Conservation (phyloP, 2,113 vertebrate genomes). For the Bostrychus sinensis region DNA sequence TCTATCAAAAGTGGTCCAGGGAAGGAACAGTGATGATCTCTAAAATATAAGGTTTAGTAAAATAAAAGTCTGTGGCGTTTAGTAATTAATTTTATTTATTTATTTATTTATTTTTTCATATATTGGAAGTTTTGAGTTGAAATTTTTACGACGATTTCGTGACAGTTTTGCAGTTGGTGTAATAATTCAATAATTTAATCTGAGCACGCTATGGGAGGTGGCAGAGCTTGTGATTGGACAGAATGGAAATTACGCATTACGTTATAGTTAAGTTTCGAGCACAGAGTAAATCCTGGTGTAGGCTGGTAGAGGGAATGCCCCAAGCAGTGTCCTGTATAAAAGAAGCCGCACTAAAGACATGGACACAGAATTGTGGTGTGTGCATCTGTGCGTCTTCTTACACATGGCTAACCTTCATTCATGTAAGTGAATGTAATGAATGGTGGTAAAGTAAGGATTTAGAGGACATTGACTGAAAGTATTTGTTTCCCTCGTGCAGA, state of each 20-base stretch:
- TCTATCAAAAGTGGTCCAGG: no score
- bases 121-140: no score
- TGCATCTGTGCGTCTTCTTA: constrained; percentile 5
- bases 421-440: constrained; percentile 47
- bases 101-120: no score
- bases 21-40: no score
- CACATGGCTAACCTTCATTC: constrained; percentile 40
- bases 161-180: background rate
- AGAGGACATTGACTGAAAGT: background rate
- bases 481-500: constrained; percentile 31
- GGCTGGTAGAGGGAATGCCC: constrained; percentile 35
- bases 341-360: background rate
- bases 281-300: background rate
- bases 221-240: background rate
- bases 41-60: no score
- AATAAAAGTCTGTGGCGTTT: no score
- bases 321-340: constrained; percentile 13
- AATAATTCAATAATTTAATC: background rate
- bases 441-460: background rate
- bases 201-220: background rate
- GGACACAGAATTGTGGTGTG: background rate
- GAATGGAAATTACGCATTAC: constrained; percentile 43
- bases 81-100: no score
- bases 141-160: no score
- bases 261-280: constrained; percentile 39